Evolutionary conservation across 2,113 vertebrate genomes (phyloP), one percentile per base, ranked within the genome.

Genomic region (Amblyornis subalaris): DNA sequence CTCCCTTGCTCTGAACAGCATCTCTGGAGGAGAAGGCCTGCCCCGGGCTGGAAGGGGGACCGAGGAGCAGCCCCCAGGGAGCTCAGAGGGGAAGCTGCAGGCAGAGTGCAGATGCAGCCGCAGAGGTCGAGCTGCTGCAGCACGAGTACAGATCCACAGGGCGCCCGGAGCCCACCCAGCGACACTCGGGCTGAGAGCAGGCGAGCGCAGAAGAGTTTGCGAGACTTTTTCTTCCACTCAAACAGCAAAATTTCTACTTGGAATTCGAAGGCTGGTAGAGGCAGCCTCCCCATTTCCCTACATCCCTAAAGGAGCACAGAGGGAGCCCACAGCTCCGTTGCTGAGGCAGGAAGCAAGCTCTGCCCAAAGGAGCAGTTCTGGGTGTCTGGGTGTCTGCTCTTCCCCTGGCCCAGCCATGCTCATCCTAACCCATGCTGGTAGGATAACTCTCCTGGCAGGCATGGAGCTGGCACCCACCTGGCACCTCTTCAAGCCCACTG

Each of bases 401-500:
- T 35, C 65, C 57, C n/a, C 54, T 23, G 53, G 60, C 54, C 60
- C 35, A 28, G 44, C 29, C 36, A 0, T 1, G 0, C 42, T 19
- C 55, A 71, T 4, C 58, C 55, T 21, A 28, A 7, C 17, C 35
- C 47, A 40, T 2, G 4, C 23, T 28, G 45, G 15, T 4, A 47
- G 40, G 66, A 35, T 8, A 66, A 54, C 55, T 58, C 0, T 33
- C 70, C 16, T 26, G 51, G 51, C 53, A 67, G 51, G 48, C 35
- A 0, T 0, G 2, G 75, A 83, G 33, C 60, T 65, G 44, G 77
- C 86, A 81, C 65, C 51, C 69, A 66, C 50, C 38, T 14, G 8
- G 29, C 62, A 50, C 38, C 77, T 38, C 64, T 58, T 55, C 33
- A 28, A 0, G 0, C 44, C 45, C 77, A 28, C 31, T 0, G 0